Percentiles rank a stretch among this genome's conserved stretches.
Conservation (phyloP, 2,113 vertebrate species). For the Cyprinodon brontotheroides region DNA sequence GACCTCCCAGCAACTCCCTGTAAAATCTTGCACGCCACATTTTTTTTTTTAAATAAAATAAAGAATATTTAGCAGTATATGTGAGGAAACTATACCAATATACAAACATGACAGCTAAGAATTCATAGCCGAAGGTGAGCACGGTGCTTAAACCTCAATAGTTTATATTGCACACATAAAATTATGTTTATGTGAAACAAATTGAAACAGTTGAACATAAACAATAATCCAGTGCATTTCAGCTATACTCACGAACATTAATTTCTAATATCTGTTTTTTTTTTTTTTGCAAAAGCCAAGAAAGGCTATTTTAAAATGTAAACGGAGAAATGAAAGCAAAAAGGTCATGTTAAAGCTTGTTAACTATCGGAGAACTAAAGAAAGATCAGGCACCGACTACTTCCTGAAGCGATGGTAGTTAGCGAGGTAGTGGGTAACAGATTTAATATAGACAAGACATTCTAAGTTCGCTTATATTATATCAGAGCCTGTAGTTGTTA, state of each 20-base stretch:
- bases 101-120: not conserved
- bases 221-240: constrained; percentile 1
- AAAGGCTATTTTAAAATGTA: not conserved
- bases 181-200: not conserved
- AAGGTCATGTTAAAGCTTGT: not conserved
- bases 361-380: constrained; percentile 29
- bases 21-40: not conserved
- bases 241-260: not conserved
- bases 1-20: not conserved
- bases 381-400: constrained; percentile 58
- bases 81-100: not conserved
- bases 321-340: not conserved
- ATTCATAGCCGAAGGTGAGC: constrained; percentile 17
- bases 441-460: not conserved
- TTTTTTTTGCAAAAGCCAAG: not conserved
- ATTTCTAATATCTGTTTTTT: not conserved
- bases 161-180: not conserved
- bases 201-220: not conserved
- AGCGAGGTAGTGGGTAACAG: not conserved
- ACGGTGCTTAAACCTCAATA: not conserved
- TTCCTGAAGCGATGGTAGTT: constrained; percentile 56
- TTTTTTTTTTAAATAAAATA: too few relatives aligned
- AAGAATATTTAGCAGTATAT: too few relatives aligned
- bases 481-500: rapidly evolving
- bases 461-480: not conserved